phyloP scores from a whole-genome alignment of 2,113 vertebrate species.

The Brachyistius frenatus region DNA sequence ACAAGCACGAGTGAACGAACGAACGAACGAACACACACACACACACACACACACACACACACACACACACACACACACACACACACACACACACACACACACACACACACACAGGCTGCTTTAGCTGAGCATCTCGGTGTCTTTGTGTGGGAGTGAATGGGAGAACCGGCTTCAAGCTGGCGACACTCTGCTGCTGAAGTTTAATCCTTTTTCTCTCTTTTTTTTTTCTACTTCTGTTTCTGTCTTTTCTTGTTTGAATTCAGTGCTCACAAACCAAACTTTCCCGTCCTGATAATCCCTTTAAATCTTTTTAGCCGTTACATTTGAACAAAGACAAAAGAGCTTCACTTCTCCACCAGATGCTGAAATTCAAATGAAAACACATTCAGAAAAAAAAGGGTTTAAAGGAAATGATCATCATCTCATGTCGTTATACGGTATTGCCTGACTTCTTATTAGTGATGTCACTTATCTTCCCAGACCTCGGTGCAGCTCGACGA shows the following conservation, averaged over 20 bases:
- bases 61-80: too few relatives aligned
- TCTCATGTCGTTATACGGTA: too few relatives aligned
- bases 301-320: background rate
- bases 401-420: too few relatives aligned
- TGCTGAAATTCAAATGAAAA: background rate
- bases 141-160: slow-evolving; percentile 41
- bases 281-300: background rate
- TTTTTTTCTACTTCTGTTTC: too few relatives aligned
- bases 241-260: background rate
- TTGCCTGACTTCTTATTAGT: too few relatives aligned
- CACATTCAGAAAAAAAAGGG: background rate
- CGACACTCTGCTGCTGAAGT: slow-evolving; percentile 7
- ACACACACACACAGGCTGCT: slow-evolving; percentile 6
- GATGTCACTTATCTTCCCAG: too few relatives aligned
- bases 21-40: too few relatives aligned
- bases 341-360: background rate
- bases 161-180: slow-evolving; percentile 8
- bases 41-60: too few relatives aligned
- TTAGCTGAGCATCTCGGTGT: slow-evolving; percentile 28
- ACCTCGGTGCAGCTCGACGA: too few relatives aligned
- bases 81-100: slow-evolving; percentile 29
- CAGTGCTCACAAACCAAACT: background rate
- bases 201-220: slow-evolving; percentile 1
- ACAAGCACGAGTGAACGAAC: slow-evolving; percentile 25
- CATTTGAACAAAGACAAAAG: background rate